A percentile compares a stretch with the other conserved stretches of the same genome.
Conservation (phyloP, 2,888 invertebrate species). For the Drosophila histrio region DNA sequence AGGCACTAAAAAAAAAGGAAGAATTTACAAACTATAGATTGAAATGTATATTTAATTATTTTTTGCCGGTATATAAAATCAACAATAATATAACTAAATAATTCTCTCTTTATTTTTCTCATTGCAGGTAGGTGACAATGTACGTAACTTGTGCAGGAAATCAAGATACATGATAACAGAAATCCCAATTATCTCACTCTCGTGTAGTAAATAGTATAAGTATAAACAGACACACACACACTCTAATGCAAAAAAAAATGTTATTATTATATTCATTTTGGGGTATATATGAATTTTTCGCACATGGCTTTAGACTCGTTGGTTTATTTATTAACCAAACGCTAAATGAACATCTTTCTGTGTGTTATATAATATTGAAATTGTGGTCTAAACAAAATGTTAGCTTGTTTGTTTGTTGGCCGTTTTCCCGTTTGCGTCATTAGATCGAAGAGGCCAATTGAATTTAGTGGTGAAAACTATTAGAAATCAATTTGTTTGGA, state of each 20-base stretch:
- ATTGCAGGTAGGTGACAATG: slow-evolving; percentile 84
- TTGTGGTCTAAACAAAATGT: slow-evolving; percentile 38
- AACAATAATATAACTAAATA: neutral
- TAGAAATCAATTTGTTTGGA: slow-evolving; percentile 41
- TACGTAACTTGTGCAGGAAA: slow-evolving; percentile 70
- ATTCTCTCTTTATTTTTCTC: slow-evolving; percentile 49
- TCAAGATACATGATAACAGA: neutral
- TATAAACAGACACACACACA: slow-evolving; percentile 14
- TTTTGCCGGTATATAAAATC: neutral
- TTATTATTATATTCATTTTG: slow-evolving; percentile 12
- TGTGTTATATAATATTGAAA: slow-evolving; percentile 42
- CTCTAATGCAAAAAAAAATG: neutral
- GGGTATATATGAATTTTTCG: slow-evolving; percentile 26
- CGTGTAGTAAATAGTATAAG: too few species aligned
- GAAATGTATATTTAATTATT: neutral
- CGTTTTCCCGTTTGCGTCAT: slow-evolving; percentile 53
- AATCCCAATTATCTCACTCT: neutral
- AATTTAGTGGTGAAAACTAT: slow-evolving; percentile 36
- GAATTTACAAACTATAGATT: neutral
- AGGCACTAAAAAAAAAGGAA: neutral
- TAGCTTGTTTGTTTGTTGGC: slow-evolving; percentile 1
- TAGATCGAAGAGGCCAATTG: slow-evolving; percentile 28
- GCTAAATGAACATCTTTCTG: neutral
- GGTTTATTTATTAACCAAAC: slow-evolving; percentile 43
- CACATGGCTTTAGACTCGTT: slow-evolving; percentile 41